Conservation (phyloP, 2,113 vertebrate genomes). For the Promerops cafer region DNA sequence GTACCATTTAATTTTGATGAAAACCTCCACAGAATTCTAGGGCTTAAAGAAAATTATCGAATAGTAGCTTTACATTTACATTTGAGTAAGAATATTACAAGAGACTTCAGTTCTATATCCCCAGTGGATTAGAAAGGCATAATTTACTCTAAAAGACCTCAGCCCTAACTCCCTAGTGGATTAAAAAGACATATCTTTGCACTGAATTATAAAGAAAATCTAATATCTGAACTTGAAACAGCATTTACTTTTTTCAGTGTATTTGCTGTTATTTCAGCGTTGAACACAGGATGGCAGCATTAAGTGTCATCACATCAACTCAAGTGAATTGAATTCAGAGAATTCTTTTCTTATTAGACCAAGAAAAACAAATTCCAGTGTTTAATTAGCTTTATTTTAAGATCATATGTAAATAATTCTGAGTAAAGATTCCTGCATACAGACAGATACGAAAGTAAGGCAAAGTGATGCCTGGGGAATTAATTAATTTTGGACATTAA, state of each 20-base stretch:
- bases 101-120: neutral
- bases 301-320: neutral
- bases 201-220: neutral
- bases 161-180: neutral
- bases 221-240: neutral
- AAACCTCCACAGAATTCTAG: neutral
- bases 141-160: neutral
- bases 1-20: neutral
- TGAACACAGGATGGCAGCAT: constrained; percentile 51
- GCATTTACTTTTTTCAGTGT: neutral
- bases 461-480: neutral
- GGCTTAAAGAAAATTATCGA: neutral
- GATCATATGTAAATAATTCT: neutral
- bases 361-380: neutral
- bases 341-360: neutral
- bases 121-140: neutral
- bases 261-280: neutral
- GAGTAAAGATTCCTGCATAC: neutral
- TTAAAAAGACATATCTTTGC: neutral
- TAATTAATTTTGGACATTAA: neutral
- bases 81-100: neutral
- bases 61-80: neutral
- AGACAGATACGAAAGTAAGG: neutral
- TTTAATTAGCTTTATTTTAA: neutral
- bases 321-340: neutral